Evolutionary conservation across 2,797 vertebrate genomes (phyloP), one percentile per base, ranked within the genome.

Genomic region (Paguma larvata): DNA sequence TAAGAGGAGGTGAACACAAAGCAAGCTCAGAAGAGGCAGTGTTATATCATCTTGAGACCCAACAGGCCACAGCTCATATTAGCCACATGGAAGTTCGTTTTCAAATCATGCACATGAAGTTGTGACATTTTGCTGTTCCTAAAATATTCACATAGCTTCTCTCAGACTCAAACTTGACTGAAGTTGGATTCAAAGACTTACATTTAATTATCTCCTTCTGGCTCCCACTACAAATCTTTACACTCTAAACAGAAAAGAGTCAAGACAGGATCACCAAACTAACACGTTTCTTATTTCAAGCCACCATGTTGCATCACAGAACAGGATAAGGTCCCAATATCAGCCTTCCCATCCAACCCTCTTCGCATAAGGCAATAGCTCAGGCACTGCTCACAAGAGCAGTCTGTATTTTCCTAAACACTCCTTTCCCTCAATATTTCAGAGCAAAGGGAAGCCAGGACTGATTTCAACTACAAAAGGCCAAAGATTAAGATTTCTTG

Each of bases 91-190:
- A 78, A 87, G 75, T 18, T 93, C 68, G 53, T 89, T 84, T 72
- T 63, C 34, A 84, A 68, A 89, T 15, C n/a, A 85, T 77, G 89
- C 83, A 23, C 72, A 56, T 82, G 15, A 77, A 85, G 12, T 83
- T 88, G 87, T 85, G 84, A 92, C 30, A 75, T 75, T 82, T 65
- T 90, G 77, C 67, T 65, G 27, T 89, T 94, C 63, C 75, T 68
- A 96, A 94, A 91, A 94, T 84, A 96, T 34, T 72, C 30, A 59
- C 15, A 44, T 48, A 89, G 23, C 62, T 62, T 62, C 68, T 95
- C 48, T 96, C 65, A n/a, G 73, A 96, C 56, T 96, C 78, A 90
- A 78, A 87, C n/a, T 85, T 92, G 59, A 59, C 53, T 85, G 62
- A 34, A 23, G 59, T 70, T 94, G 13, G 16, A 84, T 70, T 95